phyloP scores from a whole-genome alignment of 2,113 vertebrate species.

The Philantomba maxwellii region DNA sequence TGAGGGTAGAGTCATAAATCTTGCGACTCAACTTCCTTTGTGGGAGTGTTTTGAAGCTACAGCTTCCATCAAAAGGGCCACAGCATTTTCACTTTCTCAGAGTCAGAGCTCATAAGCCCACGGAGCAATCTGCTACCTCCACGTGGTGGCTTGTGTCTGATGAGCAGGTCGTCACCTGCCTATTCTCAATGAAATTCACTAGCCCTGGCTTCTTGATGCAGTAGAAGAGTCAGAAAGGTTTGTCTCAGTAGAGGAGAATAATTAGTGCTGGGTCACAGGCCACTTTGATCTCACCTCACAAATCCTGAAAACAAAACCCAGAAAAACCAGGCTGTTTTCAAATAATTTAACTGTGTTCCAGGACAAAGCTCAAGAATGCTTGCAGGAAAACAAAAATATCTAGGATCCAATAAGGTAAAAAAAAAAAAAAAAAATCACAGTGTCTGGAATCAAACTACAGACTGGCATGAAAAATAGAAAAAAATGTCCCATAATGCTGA shows the following conservation, averaged over 20 bases:
- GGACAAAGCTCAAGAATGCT: not conserved
- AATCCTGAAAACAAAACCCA: not conserved
- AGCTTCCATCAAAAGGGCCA: not conserved
- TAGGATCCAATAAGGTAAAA: not conserved
- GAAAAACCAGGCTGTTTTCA: not conserved
- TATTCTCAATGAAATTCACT: not conserved
- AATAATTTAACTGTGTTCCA: not conserved
- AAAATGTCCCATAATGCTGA: not conserved
- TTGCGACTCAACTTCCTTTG: not conserved
- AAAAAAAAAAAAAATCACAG: not conserved
- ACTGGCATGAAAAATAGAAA: not conserved
- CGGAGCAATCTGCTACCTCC: not conserved
- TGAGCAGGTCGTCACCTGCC: not conserved
- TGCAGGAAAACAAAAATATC: not conserved
- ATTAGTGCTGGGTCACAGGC: not conserved
- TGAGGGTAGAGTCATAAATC: not conserved
- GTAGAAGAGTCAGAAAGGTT: not conserved
- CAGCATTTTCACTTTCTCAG: not conserved
- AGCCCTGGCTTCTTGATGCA: not conserved
- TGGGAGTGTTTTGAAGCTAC: not conserved
- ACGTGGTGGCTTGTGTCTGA: not conserved
- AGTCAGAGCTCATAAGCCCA: not conserved
- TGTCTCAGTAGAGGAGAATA: not conserved
- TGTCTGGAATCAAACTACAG: not conserved
- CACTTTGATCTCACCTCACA: not conserved